Evolutionary conservation across 1,140 invertebrate species (phyloP).

Genomic region (Acromyrmex heyeri): DNA sequence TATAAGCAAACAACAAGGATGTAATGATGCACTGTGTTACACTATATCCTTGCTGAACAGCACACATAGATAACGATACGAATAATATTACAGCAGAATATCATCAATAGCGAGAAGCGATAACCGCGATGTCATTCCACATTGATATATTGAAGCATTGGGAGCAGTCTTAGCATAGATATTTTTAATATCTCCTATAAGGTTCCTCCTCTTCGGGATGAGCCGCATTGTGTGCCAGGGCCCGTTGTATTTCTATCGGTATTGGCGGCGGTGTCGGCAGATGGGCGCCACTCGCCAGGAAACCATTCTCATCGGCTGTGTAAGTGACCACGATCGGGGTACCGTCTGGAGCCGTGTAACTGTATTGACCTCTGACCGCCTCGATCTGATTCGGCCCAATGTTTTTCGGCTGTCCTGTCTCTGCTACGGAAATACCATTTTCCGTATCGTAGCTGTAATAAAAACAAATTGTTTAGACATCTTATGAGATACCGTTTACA

Average conservation of each 20-base stretch:
- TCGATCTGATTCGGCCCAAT: conserved; percentile 87
- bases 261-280: conserved; percentile 93
- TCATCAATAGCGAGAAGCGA: not conserved
- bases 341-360: conserved; percentile 94
- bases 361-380: conserved; percentile 91
- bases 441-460: conserved; percentile 87
- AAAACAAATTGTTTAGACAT: conserved; percentile 43
- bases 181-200: conserved; percentile 68
- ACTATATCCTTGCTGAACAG: too few relatives aligned
- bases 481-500: not conserved
- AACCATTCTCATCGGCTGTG: conserved; percentile 92
- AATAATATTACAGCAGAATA: not conserved
- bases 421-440: conserved; percentile 87
- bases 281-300: conserved; percentile 91
- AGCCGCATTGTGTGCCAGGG: conserved; percentile 85
- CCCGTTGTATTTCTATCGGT: conserved; percentile 86
- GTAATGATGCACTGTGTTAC: too few relatives aligned
- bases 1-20: too few relatives aligned
- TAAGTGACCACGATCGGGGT: conserved; percentile 92
- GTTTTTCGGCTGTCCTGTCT: conserved; percentile 88
- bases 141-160: conserved; percentile 38
- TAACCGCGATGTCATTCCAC: not conserved
- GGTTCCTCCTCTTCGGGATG: conserved; percentile 84
- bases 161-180: conserved; percentile 18
- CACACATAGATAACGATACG: not conserved